Conservation (phyloP, 2,113 vertebrate genomes). For the Gallinago paraguaiae region DNA sequence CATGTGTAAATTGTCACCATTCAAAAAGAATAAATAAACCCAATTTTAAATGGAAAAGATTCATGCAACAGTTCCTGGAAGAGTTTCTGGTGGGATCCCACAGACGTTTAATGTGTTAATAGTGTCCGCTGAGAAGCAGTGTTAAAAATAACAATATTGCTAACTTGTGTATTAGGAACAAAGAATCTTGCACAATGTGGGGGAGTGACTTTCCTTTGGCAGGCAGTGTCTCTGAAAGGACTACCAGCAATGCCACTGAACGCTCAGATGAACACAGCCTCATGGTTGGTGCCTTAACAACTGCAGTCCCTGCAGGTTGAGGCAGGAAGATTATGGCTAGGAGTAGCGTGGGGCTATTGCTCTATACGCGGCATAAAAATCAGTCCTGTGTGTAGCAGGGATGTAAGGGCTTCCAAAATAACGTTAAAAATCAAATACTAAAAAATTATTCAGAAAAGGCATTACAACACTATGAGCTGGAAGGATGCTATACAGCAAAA, state of each 20-base stretch:
- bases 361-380: background rate
- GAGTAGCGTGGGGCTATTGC: rapidly evolving
- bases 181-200: background rate
- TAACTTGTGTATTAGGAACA: background rate
- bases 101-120: background rate
- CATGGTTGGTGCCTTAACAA: rapidly evolving
- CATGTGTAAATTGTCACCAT: background rate
- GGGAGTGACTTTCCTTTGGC: background rate
- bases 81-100: background rate
- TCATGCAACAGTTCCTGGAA: background rate
- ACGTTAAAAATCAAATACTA: background rate
- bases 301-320: rapidly evolving
- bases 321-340: background rate
- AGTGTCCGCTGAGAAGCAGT: background rate
- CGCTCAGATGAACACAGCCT: background rate
- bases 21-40: background rate
- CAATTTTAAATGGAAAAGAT: background rate
- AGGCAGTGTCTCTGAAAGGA: background rate
- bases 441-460: background rate
- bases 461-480: background rate
- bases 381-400: background rate
- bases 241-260: background rate
- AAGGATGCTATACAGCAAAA: background rate
- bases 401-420: background rate
- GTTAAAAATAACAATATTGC: background rate